Base-by-base conservation (phyloP, 2,797 vertebrate species). In the Pseudopleuronectes americanus region DNA sequence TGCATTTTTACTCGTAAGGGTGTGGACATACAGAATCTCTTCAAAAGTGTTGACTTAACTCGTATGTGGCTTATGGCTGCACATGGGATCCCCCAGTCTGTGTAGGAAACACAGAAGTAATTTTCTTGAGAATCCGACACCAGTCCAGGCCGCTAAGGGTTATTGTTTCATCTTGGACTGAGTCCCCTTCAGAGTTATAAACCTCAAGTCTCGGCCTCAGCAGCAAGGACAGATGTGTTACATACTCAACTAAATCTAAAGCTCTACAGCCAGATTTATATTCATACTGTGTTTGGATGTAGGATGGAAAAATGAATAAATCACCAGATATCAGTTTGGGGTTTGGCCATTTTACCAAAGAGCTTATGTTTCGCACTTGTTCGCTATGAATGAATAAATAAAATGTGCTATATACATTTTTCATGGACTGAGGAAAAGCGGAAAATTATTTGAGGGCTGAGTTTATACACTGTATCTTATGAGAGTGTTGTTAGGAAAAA, bases 1-100 rank as follows among this genome's bases (percentile, higher is more conserved):
- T 54, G 71, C 36, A 61, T 57, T 74, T 62, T 86, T 33, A 76
- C 55, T 68, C 8, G 56, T 45, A 66, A 28, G 24, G 66, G 24
- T 8, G 76, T 45, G 49, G 66, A 60, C 47, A 28, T 56, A 24
- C 23, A 61, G 23, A 48, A 48, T 43, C 58, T 71, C 23, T 13
- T 36, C 36, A 48, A 65, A 68, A 55, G 21, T 28, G 52, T 48
- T 59, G 22, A 62, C 36, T 64, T 52, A 49, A 43, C 23, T 61
- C 38, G 21, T 19, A 3, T 31, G 5, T 28, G n/a, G 24, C 13
- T 36, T 6, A 65, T 57, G 66, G 47, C 58, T 54, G 62, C 36
- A 54, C n/a, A 43, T 55, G 36, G 36, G 48, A 43, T 45, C 49
- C 23, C 45, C 49, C 17, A 49, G 49, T 62, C 57, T 67, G 43